phyloP scores from a whole-genome alignment of 1,140 invertebrate species.

The Neodiprion virginianus region DNA sequence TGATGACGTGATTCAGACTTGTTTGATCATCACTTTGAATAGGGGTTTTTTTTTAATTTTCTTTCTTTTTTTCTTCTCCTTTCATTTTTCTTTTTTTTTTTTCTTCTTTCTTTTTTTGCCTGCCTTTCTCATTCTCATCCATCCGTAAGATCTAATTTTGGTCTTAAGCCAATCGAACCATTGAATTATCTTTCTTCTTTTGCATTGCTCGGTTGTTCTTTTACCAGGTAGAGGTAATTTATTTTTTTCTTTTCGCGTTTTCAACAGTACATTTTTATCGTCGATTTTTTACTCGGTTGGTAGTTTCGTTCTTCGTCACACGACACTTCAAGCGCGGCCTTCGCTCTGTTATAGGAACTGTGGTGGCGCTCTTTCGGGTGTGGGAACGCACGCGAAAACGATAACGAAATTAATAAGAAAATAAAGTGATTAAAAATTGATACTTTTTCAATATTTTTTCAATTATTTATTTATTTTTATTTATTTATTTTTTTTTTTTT shows the following conservation, averaged over 20 bases:
- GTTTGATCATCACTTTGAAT: not conserved
- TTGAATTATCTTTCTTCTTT: not conserved
- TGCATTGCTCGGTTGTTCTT: not conserved
- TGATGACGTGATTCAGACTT: slow-evolving; percentile 2
- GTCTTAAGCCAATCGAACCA: not conserved
- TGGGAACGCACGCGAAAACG: too few relatives aligned
- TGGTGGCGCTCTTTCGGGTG: too few relatives aligned
- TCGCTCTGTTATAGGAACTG: not conserved
- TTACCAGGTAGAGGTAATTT: not conserved
- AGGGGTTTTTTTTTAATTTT: slow-evolving; percentile 22
- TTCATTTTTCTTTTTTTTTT: slow-evolving; percentile 11
- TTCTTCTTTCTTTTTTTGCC: slow-evolving; percentile 12
- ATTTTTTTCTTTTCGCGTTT: not conserved
- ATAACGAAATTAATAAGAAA: too few relatives aligned
- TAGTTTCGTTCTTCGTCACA: slow-evolving; percentile 3
- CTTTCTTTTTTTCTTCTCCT: slow-evolving; percentile 10
- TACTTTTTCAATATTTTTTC: slow-evolving; percentile 12
- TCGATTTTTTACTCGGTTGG: not conserved
- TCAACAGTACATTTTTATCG: not conserved
- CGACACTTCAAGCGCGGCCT: slow-evolving; percentile 13
- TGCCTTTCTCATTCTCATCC: slow-evolving; percentile 8
- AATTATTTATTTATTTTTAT: slow-evolving; percentile 18
- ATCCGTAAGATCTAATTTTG: slow-evolving; percentile 10
- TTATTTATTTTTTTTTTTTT: slow-evolving; percentile 20
- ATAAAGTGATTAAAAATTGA: slow-evolving; percentile 16